These are phyloP conservation scores for Meiosimyza decipiens DNA, from an alignment of 2,888 invertebrate species.

Conservation along the genomic window DNA sequence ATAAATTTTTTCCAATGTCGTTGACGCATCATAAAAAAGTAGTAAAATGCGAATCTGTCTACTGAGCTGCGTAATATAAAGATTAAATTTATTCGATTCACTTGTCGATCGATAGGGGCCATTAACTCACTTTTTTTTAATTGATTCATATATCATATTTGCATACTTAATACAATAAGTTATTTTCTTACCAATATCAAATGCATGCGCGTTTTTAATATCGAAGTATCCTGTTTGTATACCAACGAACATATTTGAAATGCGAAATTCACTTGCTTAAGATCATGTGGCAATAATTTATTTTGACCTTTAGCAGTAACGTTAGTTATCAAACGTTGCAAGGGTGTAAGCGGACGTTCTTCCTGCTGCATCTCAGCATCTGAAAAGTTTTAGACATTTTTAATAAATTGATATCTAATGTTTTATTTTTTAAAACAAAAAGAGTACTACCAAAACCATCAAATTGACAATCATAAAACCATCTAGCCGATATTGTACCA, in stretches of 20 bases:
- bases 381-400: slow-evolving; percentile 30
- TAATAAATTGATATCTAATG: background rate
- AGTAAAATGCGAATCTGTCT: too few relatives aligned
- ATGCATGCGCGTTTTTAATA: slow-evolving; percentile 61
- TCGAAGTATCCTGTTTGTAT: slow-evolving; percentile 54
- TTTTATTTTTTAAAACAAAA: background rate
- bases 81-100: too few relatives aligned
- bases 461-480: slow-evolving; percentile 74
- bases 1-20: too few relatives aligned
- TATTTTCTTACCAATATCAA: slow-evolving; percentile 64
- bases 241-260: slow-evolving; percentile 58
- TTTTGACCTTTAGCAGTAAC: slow-evolving; percentile 67
- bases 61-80: too few relatives aligned
- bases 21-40: too few relatives aligned
- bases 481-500: slow-evolving; percentile 74
- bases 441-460: slow-evolving; percentile 54
- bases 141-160: background rate
- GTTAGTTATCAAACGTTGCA: slow-evolving; percentile 70
- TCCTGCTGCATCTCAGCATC: slow-evolving; percentile 56
- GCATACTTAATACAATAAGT: background rate
- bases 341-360: slow-evolving; percentile 61
- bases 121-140: background rate
- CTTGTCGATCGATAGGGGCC: too few relatives aligned
- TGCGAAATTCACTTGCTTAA: slow-evolving; percentile 53
- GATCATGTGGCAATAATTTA: slow-evolving; percentile 61